Conservation (phyloP, 2,797 vertebrate genomes). For the Myotis vivesi region DNA sequence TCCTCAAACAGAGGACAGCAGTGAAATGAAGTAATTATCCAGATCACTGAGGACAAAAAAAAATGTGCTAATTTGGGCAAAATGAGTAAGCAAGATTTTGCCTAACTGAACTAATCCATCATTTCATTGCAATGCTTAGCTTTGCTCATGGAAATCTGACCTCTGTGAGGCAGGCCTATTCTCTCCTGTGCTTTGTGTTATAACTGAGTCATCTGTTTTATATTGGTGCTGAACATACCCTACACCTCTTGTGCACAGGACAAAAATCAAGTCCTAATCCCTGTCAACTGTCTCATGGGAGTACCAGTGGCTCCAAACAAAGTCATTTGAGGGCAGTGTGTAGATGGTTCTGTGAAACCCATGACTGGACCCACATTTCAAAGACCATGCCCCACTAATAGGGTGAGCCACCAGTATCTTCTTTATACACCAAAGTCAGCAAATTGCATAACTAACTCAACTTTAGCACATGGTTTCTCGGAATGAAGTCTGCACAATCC, state of each 20-base stretch:
- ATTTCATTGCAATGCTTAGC: constrained; percentile 49
- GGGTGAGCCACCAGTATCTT: neutral
- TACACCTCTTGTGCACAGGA: neutral
- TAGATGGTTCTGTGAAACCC: neutral
- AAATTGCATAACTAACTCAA: constrained; percentile 7
- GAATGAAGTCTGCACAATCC: constrained; percentile 8
- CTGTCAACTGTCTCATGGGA: neutral
- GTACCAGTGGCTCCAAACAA: neutral
- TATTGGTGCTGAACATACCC: neutral
- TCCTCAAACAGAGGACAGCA: constrained; percentile 57
- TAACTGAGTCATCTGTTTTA: constrained; percentile 33
- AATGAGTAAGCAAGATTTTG: constrained; percentile 68
- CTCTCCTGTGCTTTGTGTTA: constrained; percentile 21
- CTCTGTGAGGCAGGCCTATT: neutral
- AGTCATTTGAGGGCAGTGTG: neutral
- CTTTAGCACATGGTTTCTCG: neutral
- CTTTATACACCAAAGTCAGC: neutral
- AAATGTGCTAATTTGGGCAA: constrained; percentile 70
- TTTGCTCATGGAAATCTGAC: constrained; percentile 35
- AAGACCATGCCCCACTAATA: neutral
- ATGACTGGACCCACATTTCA: neutral
- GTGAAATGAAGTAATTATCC: constrained; percentile 69
- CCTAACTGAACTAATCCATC: constrained; percentile 65
- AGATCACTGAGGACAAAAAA: constrained; percentile 55
- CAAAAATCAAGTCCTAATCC: constrained; percentile 31